These are phyloP conservation scores for Naso thynnoides DNA, from an alignment of 2,797 vertebrate genomes.

Conservation along the genomic window DNA sequence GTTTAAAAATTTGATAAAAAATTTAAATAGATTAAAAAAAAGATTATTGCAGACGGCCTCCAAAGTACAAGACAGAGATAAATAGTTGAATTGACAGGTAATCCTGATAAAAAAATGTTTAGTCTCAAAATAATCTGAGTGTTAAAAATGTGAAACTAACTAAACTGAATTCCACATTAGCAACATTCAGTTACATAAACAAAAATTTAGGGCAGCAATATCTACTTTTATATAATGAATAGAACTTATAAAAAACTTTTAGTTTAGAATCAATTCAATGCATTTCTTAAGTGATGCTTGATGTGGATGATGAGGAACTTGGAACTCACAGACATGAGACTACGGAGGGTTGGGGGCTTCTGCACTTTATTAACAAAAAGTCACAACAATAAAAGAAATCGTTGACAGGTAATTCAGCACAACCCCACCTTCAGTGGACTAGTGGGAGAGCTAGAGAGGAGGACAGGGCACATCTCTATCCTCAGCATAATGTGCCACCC, in stretches of 20 bases:
- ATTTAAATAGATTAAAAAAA: background rate
- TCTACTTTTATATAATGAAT: background rate
- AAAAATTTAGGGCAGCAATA: background rate
- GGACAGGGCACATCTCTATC: constrained; percentile 63
- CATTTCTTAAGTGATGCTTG: background rate
- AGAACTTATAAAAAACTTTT: too few relatives aligned
- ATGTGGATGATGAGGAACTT: background rate
- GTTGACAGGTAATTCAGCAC: constrained; percentile 22
- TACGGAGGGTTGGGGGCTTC: background rate
- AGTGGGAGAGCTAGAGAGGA: constrained; percentile 49
- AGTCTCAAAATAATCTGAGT: background rate
- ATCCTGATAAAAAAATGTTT: too few relatives aligned
- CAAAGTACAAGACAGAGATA: too few relatives aligned
- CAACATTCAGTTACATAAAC: background rate
- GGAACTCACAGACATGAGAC: background rate
- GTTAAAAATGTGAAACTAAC: too few relatives aligned
- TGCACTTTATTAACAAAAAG: background rate
- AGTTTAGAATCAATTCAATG: too few relatives aligned
- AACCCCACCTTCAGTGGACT: constrained; percentile 45
- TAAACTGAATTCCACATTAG: background rate
- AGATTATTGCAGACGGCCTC: too few relatives aligned
- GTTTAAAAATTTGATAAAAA: background rate
- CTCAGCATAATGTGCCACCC: constrained; percentile 68
- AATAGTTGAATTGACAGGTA: background rate
- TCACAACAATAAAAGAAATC: constrained; percentile 8